Conservation (phyloP, 2,797 vertebrate genomes). For the Sebastes elongatus region DNA sequence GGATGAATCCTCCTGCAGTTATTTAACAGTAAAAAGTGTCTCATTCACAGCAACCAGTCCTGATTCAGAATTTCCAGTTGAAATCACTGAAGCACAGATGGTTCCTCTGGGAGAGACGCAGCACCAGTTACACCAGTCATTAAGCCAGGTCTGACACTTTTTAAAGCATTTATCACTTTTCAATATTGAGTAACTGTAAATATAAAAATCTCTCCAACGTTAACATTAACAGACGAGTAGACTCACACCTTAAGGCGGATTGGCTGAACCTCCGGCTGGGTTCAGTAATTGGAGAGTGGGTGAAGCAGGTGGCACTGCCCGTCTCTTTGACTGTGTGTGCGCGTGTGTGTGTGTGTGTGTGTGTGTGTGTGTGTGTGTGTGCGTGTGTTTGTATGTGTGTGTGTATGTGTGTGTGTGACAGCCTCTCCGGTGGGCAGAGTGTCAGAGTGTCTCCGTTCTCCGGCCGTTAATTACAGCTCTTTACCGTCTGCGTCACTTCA, state of each 20-base stretch:
- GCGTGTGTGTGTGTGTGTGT: constrained; percentile 12
- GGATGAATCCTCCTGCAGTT: background rate
- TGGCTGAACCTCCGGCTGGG: constrained; percentile 24
- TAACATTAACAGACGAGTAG: background rate
- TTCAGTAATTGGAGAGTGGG: constrained; percentile 50
- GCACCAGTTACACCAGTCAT: background rate
- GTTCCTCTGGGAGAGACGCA: background rate
- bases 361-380: constrained; percentile 14
- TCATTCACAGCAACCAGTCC: background rate
- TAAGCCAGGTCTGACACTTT: background rate
- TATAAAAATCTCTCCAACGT: background rate
- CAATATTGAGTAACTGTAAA: background rate
- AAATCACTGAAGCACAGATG: constrained; percentile 1
- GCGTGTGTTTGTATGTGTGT: constrained; percentile 11
- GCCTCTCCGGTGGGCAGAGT: constrained; percentile 7
- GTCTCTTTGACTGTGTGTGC: constrained; percentile 8
- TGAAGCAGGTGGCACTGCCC: constrained; percentile 46
- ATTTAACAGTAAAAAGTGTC: background rate
- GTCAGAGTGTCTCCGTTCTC: background rate
- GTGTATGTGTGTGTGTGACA: constrained; percentile 7
- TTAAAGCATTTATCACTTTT: background rate
- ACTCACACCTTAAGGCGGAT: background rate
- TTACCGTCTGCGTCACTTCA: constrained; percentile 20
- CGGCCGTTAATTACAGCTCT: constrained; percentile 58
- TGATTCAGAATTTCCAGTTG: background rate